Percentiles rank a stretch among this genome's conserved stretches.
These are phyloP conservation scores for Drosophila buzzatii DNA, from an alignment of 2,888 invertebrate genomes.

Conservation along the genomic window DNA sequence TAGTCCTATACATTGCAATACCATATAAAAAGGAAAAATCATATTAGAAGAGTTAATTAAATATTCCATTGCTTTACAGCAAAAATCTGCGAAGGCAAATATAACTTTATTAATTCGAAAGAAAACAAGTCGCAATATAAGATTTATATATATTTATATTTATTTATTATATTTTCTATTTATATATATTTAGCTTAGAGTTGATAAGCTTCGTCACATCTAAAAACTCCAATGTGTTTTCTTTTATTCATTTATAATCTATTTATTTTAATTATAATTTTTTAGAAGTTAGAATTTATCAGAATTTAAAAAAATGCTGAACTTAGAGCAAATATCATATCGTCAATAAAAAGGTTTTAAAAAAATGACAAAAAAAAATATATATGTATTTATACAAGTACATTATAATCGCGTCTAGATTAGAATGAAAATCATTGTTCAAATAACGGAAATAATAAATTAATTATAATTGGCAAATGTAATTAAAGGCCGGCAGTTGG, in stretches of 20 bases:
- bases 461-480: conserved; percentile 37
- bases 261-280: no score
- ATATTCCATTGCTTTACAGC: not conserved
- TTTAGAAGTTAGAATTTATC: no score
- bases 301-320: not conserved
- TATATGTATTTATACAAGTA: not conserved
- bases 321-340: not conserved
- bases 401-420: not conserved
- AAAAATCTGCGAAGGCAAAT: not conserved
- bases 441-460: conserved; percentile 17
- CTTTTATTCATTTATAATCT: not conserved
- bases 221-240: not conserved
- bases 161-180: no score
- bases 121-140: not conserved
- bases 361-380: not conserved
- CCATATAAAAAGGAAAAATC: not conserved
- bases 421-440: conserved; percentile 1
- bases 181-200: not conserved
- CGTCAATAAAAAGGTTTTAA: not conserved
- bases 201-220: not conserved
- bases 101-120: not conserved
- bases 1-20: not conserved
- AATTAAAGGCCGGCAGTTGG: conserved; percentile 22
- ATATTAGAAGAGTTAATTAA: not conserved
- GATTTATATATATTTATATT: not conserved